These are phyloP conservation scores for Phthorimaea operculella DNA, from an alignment of 1,140 invertebrate genomes.

Conservation along the genomic window DNA sequence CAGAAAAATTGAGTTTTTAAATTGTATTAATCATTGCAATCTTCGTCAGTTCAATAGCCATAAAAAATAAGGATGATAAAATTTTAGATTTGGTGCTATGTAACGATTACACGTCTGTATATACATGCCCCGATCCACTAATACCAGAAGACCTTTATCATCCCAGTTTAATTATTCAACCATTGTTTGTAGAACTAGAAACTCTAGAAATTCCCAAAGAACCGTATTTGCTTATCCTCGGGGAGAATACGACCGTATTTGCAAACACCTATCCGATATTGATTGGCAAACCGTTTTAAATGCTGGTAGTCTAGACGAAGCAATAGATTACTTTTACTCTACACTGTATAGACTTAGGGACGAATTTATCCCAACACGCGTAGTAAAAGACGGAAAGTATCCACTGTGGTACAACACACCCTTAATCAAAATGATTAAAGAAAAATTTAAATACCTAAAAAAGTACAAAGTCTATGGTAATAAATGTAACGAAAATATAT, in stretches of 20 bases:
- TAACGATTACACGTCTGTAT: too few species aligned
- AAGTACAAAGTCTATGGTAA: background rate
- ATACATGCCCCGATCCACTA: background rate
- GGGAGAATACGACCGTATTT: background rate
- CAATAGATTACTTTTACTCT: background rate
- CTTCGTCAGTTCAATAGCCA: background rate
- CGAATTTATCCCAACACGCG: background rate
- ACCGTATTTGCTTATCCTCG: background rate
- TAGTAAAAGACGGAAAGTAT: background rate
- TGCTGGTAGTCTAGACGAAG: background rate
- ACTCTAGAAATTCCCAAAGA: background rate
- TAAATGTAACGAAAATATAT: background rate
- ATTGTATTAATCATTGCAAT: too few species aligned
- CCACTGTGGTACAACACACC: too few species aligned
- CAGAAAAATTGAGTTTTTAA: too few species aligned
- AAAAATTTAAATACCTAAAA: background rate
- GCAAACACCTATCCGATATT: background rate
- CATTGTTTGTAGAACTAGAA: background rate
- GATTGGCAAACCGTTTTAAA: background rate
- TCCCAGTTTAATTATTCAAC: background rate
- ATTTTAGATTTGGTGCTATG: background rate
- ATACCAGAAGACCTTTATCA: background rate
- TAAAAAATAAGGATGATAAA: background rate
- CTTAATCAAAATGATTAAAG: background rate
- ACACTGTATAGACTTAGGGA: background rate